phyloP scores from a whole-genome alignment of 2,888 invertebrate species.

The Spisula solida region DNA sequence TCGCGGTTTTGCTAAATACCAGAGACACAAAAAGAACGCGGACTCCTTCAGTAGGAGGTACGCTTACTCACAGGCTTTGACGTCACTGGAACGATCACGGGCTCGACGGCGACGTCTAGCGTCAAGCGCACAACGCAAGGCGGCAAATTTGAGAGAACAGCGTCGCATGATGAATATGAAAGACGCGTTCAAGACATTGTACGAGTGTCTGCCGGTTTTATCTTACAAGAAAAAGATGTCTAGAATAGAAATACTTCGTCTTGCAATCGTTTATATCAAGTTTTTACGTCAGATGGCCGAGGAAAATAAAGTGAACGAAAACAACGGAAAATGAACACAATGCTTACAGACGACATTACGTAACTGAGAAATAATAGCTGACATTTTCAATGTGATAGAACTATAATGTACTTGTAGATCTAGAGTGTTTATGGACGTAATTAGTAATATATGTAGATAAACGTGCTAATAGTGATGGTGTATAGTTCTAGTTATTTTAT shows the following conservation, averaged over 20 bases:
- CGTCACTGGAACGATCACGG: conserved; percentile 23
- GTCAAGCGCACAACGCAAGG: conserved; percentile 63
- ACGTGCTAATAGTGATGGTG: no score
- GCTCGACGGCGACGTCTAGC: conserved; percentile 55
- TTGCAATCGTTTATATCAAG: conserved; percentile 64
- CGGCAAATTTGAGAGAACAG: conserved; percentile 68
- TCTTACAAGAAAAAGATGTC: conserved; percentile 67
- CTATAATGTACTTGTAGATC: no score
- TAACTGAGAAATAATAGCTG: no score
- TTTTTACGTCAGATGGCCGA: conserved; percentile 52
- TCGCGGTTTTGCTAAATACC: not conserved
- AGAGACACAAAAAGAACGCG: not conserved
- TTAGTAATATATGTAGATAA: no score
- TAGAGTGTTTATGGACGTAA: no score
- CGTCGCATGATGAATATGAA: conserved; percentile 68
- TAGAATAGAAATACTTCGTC: conserved; percentile 66
- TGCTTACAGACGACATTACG: not conserved
- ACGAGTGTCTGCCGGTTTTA: conserved; percentile 63
- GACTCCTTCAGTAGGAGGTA: not conserved
- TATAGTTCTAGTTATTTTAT: no score
- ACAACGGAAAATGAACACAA: not conserved
- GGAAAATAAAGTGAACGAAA: not conserved
- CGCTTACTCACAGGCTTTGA: not conserved
- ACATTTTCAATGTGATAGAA: no score
- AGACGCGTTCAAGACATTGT: conserved; percentile 64